Conservation (phyloP, 1,140 invertebrate species). For the Epicauta chinensis region DNA sequence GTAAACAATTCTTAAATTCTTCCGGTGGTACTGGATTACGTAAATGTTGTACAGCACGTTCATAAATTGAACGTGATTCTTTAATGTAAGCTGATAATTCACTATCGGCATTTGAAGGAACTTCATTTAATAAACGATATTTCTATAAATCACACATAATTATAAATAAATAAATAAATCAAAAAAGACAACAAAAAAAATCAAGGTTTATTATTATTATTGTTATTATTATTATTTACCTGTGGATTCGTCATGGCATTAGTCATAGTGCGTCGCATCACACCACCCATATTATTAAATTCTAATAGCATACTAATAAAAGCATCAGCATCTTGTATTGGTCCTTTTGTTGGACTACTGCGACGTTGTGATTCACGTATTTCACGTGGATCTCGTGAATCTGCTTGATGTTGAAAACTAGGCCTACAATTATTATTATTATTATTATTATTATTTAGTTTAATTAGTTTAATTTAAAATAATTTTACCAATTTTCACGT, state of each 20-base stretch:
- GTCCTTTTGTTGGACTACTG: conserved; percentile 40
- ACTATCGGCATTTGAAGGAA: conserved; percentile 51
- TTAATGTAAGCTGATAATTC: conserved; percentile 67
- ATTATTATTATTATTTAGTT: too few species aligned
- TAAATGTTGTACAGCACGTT: conserved; percentile 69
- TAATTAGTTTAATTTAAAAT: conserved; percentile 13
- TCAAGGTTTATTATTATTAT: conserved; percentile 3
- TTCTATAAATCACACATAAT: conserved; percentile 41
- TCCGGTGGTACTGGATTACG: conserved; percentile 76
- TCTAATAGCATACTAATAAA: conserved; percentile 87
- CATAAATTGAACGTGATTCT: conserved; percentile 69
- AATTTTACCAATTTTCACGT: conserved; percentile 67
- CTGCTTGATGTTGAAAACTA: too few species aligned
- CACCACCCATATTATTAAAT: conserved; percentile 88
- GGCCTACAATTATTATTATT: too few species aligned
- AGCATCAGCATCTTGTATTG: conserved; percentile 73
- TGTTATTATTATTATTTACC: too few species aligned
- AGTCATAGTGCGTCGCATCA: conserved; percentile 90
- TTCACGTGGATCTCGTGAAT: too few species aligned
- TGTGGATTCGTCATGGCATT: conserved; percentile 80
- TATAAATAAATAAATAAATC: background rate
- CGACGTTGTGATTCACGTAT: too few species aligned
- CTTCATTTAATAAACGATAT: conserved; percentile 55
- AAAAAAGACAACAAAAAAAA: conserved; percentile 1
- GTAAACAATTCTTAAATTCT: conserved; percentile 72